These are phyloP conservation scores for Phortica magna DNA, from an alignment of 2,888 invertebrate species.

Conservation along the genomic window DNA sequence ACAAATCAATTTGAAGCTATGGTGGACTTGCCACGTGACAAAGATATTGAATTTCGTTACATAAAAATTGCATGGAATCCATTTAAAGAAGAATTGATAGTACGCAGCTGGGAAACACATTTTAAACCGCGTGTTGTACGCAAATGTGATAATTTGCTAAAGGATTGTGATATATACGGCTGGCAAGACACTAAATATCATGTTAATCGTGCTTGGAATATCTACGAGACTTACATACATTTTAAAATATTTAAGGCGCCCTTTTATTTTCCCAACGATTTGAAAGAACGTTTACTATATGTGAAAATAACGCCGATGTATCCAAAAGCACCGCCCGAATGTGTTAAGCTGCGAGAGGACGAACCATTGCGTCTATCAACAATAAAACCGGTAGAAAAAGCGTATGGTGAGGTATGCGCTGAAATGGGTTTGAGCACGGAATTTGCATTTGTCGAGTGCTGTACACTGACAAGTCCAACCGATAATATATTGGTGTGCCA, in stretches of 20 bases:
- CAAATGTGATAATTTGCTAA: conserved; percentile 78
- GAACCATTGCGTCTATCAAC: background rate
- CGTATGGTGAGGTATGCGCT: conserved; percentile 46
- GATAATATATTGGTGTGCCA: conserved; percentile 83
- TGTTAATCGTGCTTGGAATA: conserved; percentile 90
- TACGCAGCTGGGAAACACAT: conserved; percentile 89
- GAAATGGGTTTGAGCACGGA: conserved; percentile 30
- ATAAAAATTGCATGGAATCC: conserved; percentile 85
- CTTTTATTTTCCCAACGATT: conserved; percentile 84
- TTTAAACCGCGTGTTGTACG: conserved; percentile 80
- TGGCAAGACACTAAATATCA: conserved; percentile 80
- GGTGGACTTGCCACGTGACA: conserved; percentile 83
- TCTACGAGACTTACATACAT: conserved; percentile 88
- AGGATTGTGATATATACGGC: conserved; percentile 82
- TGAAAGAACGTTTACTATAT: conserved; percentile 82
- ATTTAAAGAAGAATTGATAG: conserved; percentile 78
- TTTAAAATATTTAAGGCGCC: conserved; percentile 89
- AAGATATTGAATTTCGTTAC: conserved; percentile 86
- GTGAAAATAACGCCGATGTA: conserved; percentile 86
- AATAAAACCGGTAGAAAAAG: conserved; percentile 66
- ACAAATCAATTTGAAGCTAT: conserved; percentile 67
- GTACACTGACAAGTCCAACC: conserved; percentile 81
- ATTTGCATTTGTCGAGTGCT: conserved; percentile 81
- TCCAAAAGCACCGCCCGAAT: conserved; percentile 76
- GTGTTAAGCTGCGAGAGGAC: conserved; percentile 50